Evolutionary conservation across 1,140 invertebrate species (phyloP).

Genomic region (Cydia pomonella): DNA sequence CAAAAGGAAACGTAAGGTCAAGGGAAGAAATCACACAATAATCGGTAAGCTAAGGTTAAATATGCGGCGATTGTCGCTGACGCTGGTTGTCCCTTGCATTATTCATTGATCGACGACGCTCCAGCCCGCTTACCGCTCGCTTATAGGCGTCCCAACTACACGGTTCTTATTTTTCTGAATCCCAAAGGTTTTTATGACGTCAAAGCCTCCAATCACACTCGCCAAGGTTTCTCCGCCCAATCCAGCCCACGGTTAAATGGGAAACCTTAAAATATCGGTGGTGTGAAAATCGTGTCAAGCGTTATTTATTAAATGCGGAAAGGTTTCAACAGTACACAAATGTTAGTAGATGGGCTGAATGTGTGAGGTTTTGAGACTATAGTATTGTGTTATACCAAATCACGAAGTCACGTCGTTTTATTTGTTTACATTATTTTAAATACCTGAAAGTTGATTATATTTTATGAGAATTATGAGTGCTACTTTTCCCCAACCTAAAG

Average conservation of each 20-base stretch:
- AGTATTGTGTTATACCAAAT: too few relatives aligned
- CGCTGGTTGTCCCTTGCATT: conserved; percentile 59
- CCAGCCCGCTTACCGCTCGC: too few relatives aligned
- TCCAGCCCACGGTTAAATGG: not conserved
- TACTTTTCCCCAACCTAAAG: too few relatives aligned
- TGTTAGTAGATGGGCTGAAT: not conserved
- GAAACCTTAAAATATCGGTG: conserved; percentile 22
- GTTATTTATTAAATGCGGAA: not conserved
- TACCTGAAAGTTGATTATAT: too few relatives aligned
- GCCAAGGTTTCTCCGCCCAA: conserved; percentile 22
- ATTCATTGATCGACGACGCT: conserved; percentile 63
- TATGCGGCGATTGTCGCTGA: conserved; percentile 53
- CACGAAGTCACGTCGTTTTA: too few relatives aligned
- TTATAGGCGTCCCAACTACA: conserved; percentile 38
- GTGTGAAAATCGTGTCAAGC: conserved; percentile 5
- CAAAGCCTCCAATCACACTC: conserved; percentile 34
- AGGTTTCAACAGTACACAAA: not conserved
- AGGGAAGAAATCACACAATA: conserved; percentile 48
- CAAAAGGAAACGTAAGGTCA: conserved; percentile 45
- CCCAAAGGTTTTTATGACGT: conserved; percentile 53
- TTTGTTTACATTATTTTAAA: too few relatives aligned
- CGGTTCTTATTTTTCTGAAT: conserved; percentile 54
- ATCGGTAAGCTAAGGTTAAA: conserved; percentile 66
- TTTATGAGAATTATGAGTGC: too few relatives aligned
- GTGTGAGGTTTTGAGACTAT: too few relatives aligned